Evolutionary conservation across 2,797 vertebrate species (phyloP).

Genomic region (Sciurus carolinensis): DNA sequence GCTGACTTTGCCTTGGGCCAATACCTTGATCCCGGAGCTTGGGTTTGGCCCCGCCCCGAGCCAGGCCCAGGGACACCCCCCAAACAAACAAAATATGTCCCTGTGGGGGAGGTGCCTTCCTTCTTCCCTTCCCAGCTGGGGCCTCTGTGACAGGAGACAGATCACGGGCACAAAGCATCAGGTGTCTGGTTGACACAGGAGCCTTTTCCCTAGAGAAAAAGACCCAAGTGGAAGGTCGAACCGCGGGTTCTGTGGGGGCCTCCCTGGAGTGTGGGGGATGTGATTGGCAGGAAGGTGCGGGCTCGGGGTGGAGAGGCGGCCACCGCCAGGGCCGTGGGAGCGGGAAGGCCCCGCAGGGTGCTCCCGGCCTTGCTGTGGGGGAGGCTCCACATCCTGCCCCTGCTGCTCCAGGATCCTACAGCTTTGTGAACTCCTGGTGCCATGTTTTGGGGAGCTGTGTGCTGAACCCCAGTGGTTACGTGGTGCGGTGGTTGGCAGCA

Average conservation of each 20-base stretch:
- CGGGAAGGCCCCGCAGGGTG: no score
- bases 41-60: no score
- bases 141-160: not conserved
- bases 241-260: no score
- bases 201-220: not conserved
- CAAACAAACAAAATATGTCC: fast-evolving
- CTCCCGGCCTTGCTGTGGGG: no score
- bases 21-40: not conserved
- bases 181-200: not conserved
- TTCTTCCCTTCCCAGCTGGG: not conserved
- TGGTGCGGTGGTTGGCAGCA: not conserved
- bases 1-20: not conserved
- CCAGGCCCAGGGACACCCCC: no score
- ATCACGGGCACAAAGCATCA: not conserved
- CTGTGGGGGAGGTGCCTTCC: not conserved
- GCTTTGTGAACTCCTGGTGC: not conserved
- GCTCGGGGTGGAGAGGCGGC: not conserved
- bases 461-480: not conserved
- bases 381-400: no score
- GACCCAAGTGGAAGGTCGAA: no score
- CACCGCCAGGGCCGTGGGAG: no score
- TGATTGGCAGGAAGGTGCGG: no score
- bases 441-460: not conserved
- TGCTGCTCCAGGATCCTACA: not conserved
- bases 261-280: not conserved